Base-by-base conservation (phyloP, 1,140 invertebrate genomes). In the Dendrolimus kikuchii region DNA sequence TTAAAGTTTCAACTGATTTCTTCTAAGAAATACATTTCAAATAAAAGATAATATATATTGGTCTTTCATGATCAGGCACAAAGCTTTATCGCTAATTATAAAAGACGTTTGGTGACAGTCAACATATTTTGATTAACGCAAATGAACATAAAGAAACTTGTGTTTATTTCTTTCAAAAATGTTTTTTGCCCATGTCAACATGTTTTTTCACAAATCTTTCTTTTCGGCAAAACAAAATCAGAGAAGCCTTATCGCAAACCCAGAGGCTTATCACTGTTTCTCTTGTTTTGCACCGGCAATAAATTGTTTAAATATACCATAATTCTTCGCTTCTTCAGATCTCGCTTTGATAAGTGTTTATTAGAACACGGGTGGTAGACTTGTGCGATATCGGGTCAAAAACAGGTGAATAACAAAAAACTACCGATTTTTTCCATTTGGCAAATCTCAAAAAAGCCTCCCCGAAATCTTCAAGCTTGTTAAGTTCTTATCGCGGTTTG, bases 301-400 rank as follows among this genome's bases (percentile, higher is more conserved):
- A 83, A 79, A 79, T 86, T 82, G 68, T 82, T 77, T 81, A 79
- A 86, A 86, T 81, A 81, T 76, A 59, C 77, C 71, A 86, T 83
- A 86, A 79, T 75, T 86, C 80, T 81, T 73, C 64, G 71, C 72
- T 78, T 66, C 76, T 66, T 76, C 68, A 83, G 82, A 86, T 84
- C 59, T 47, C 59, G 49, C 40, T 53, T 52, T 50, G 82, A 86
- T 84, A 86, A 83, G 59, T 71, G 72, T 71, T 81, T 81, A 80
- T 84, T 82, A 80, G 74, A 81, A 71, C 76, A 73, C 76, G 75
- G 77, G 75, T 81, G 77, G 80, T 71, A 78, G 64, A 67, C 63
- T 63, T 64, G 68, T 72, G 68, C 73, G 66, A 71, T 77, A 76
- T 76, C 67, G 55, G 55, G 49, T 51, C 56, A 66, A 70, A 53